These are phyloP conservation scores for Macrosoma leucophasiata DNA, from an alignment of 2,888 invertebrate species.

Conservation along the genomic window DNA sequence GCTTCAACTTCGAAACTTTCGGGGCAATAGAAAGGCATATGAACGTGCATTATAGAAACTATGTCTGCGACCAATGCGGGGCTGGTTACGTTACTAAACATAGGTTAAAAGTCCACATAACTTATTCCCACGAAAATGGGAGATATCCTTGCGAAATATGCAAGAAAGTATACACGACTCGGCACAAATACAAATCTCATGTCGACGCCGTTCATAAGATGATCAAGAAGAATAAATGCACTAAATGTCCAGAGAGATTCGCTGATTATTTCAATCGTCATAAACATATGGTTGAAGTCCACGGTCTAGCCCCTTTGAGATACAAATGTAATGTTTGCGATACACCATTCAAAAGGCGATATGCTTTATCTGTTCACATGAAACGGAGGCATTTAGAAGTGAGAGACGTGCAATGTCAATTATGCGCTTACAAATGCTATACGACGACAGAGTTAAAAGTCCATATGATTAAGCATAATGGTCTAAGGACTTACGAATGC, in stretches of 20 bases:
- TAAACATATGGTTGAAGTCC: conserved; percentile 43
- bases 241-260: conserved; percentile 51
- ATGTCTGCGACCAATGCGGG: conserved; percentile 53
- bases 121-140: no score
- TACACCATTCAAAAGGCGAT: conserved; percentile 27
- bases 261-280: conserved; percentile 47
- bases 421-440: conserved; percentile 45
- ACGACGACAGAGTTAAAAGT: conserved; percentile 35
- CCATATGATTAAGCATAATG: conserved; percentile 41
- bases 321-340: conserved; percentile 47
- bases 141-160: no score
- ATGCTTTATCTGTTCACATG: conserved; percentile 44
- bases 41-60: conserved; percentile 57
- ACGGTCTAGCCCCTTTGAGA: conserved; percentile 38
- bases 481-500: conserved; percentile 43
- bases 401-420: conserved; percentile 38
- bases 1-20: conserved; percentile 50
- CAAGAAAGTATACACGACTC: conserved; percentile 44
- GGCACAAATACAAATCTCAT: conserved; percentile 52
- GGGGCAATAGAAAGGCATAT: conserved; percentile 56
- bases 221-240: conserved; percentile 50
- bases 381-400: conserved; percentile 53
- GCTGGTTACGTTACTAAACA: conserved; percentile 52
- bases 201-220: conserved; percentile 47
- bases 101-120: conserved; percentile 41